A percentile compares a stretch with the other conserved stretches of the same genome.
phyloP scores from a whole-genome alignment of 1,140 invertebrate species.

The Matsumurasca onukii region DNA sequence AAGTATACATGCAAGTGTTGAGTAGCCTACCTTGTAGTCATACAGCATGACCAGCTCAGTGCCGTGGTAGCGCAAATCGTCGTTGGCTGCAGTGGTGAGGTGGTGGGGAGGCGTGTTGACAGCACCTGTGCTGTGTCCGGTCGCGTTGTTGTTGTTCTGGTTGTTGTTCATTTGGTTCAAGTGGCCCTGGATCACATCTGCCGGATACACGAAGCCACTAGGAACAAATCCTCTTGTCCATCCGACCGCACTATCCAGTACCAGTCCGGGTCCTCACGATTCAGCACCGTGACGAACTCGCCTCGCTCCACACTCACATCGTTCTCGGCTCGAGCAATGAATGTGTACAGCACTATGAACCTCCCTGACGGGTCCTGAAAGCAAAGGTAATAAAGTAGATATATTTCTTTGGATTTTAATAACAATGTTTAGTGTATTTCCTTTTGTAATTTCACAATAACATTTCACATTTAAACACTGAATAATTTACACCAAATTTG shows the following conservation, averaged over 20 bases:
- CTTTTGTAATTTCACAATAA: too few relatives aligned
- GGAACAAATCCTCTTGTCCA: slow-evolving; percentile 95
- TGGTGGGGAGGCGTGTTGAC: slow-evolving; percentile 39
- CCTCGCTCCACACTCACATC: slow-evolving; percentile 91
- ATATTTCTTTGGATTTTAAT: too few relatives aligned
- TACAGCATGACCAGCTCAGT: slow-evolving; percentile 92
- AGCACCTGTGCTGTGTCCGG: slow-evolving; percentile 34
- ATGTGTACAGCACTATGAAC: slow-evolving; percentile 91
- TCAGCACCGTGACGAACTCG: slow-evolving; percentile 92
- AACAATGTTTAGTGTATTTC: too few relatives aligned
- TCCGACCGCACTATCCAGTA: slow-evolving; percentile 92
- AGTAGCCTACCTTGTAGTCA: slow-evolving; percentile 86
- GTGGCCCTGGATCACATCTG: slow-evolving; percentile 72
- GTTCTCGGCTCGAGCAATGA: slow-evolving; percentile 90
- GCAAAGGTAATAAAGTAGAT: too few relatives aligned
- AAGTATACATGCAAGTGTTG: too few relatives aligned
- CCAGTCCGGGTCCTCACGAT: slow-evolving; percentile 93
- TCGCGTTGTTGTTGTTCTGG: slow-evolving; percentile 40
- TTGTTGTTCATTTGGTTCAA: slow-evolving; percentile 48
- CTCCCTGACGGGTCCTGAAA: slow-evolving; percentile 76
- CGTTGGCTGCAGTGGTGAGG: slow-evolving; percentile 44
- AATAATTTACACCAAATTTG: too few relatives aligned
- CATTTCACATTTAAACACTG: too few relatives aligned
- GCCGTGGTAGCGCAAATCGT: slow-evolving; percentile 72
- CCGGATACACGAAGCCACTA: slow-evolving; percentile 91